Evolutionary conservation across 2,797 vertebrate genomes (phyloP), one percentile per base, ranked within the genome.

Genomic region (Gephyroberyx darwinii): DNA sequence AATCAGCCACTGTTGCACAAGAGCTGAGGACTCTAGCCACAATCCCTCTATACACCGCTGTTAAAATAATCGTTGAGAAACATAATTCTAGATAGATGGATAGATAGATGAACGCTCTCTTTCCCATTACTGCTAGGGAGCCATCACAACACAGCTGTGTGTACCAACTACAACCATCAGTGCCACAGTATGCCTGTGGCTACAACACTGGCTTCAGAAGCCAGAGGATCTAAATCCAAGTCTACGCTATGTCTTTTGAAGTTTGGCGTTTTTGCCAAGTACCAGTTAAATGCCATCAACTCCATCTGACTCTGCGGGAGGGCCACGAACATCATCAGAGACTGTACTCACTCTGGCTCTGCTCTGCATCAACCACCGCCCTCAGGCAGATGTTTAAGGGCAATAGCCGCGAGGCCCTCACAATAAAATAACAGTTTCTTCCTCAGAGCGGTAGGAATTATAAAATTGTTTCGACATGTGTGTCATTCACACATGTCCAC

Each of bases 331-430:
- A 37, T 39, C 55, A 37, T 37, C 55, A 37, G 3, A 58, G 41
- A 51, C 31, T 4, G 39, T 61, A 13, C 45, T 66, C 50, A 50
- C 47, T 19, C 62, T 52, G 51, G 9, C 19, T 26, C 51, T 12
- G n/a, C 55, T 73, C 57, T 48, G 19, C 63, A 77, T 83, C 80
- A 63, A 64, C 53, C 1, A 7, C 60, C 55, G 31, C 52, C 70
- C 74, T 77, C 48, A 41, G 57, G 71, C 76, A 72, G 75, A 67
- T 61, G 75, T 71, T 81, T 68, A 51, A 65, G 50, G 61, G 37
- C 71, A 71, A 62, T 54, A 67, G 78, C 80, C 30, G 1, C 17
- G 2, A 35, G 59, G 57, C 55, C 58, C 51, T 70, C 35, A 37
- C 5, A 1, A 56, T 65, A 39, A 77, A 69, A 75, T 74, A 65